These are phyloP conservation scores for Venturia canescens DNA, from an alignment of 1,140 invertebrate genomes.

Conservation along the genomic window DNA sequence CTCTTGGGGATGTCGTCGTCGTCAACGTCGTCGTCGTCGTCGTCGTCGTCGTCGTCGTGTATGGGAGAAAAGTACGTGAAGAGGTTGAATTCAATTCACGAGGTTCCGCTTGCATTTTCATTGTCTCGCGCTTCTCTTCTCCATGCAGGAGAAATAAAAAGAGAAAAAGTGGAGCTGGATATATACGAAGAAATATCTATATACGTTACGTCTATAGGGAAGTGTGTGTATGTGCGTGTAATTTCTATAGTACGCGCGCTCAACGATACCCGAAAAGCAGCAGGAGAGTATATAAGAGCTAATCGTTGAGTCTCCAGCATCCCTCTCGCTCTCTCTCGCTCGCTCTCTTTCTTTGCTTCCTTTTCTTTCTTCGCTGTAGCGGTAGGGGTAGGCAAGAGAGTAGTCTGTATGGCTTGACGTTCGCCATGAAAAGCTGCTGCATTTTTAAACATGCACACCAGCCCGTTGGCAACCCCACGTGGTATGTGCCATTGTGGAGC, in stretches of 20 bases:
- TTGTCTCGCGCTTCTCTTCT: slow-evolving; percentile 33
- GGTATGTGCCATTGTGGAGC: slow-evolving; percentile 18
- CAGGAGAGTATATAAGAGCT: slow-evolving; percentile 43
- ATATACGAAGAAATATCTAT: not conserved
- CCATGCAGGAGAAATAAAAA: slow-evolving; percentile 3
- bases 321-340: slow-evolving; percentile 3
- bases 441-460: slow-evolving; percentile 40
- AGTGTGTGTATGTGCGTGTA: slow-evolving; percentile 14
- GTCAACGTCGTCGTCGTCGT: slow-evolving; percentile 15
- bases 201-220: not conserved
- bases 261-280: slow-evolving; percentile 20
- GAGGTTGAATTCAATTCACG: slow-evolving; percentile 44
- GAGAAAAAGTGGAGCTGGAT: not conserved
- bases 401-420: slow-evolving; percentile 13
- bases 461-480: not conserved
- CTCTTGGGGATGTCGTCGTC: slow-evolving; percentile 7
- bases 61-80: slow-evolving; percentile 26
- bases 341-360: not conserved
- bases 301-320: slow-evolving; percentile 45
- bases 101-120: slow-evolving; percentile 46
- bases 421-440: slow-evolving; percentile 41
- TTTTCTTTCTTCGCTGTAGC: not conserved
- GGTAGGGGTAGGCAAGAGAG: not conserved
- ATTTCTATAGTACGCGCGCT: slow-evolving; percentile 40
- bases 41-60: slow-evolving; percentile 21